Conservation (phyloP, 2,888 invertebrate genomes). For the Copidosoma aretas region DNA sequence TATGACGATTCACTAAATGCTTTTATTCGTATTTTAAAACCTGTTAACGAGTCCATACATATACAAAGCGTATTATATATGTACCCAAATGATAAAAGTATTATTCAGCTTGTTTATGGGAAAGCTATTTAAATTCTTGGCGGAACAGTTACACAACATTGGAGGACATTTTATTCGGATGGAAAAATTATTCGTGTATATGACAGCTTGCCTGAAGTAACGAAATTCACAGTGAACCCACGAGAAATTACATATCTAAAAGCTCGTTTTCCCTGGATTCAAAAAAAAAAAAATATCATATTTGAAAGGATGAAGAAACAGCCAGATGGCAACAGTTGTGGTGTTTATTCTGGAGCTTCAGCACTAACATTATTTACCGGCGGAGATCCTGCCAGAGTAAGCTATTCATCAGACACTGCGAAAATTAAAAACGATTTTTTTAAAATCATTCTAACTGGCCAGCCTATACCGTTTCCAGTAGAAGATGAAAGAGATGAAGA, state of each 20-base stretch:
- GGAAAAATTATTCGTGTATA: conserved; percentile 28
- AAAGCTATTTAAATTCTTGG: conserved; percentile 39
- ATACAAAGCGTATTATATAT: neutral
- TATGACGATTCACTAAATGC: conserved; percentile 6
- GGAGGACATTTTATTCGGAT: conserved; percentile 40
- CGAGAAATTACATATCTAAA: conserved; percentile 30
- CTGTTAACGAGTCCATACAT: neutral
- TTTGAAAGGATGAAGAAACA: conserved; percentile 31
- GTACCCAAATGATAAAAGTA: neutral
- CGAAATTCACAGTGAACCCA: conserved; percentile 2
- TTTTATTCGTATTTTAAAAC: neutral
- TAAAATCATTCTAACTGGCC: too few relatives aligned
- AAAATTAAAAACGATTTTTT: too few relatives aligned
- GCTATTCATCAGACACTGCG: too few relatives aligned
- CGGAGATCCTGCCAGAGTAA: too few relatives aligned
- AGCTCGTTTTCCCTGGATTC: conserved; percentile 31
- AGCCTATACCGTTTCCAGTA: too few relatives aligned
- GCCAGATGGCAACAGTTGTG: too few relatives aligned
- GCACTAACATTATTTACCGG: too few relatives aligned
- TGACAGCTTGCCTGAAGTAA: conserved; percentile 34
- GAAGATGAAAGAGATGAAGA: too few relatives aligned
- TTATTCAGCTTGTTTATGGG: too few relatives aligned
- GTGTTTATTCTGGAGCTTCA: too few relatives aligned
- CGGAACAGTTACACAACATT: conserved; percentile 32
- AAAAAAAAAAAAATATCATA: conserved; percentile 2